Conservation (phyloP, 1,140 invertebrate genomes). For the Lethrus apterus region DNA sequence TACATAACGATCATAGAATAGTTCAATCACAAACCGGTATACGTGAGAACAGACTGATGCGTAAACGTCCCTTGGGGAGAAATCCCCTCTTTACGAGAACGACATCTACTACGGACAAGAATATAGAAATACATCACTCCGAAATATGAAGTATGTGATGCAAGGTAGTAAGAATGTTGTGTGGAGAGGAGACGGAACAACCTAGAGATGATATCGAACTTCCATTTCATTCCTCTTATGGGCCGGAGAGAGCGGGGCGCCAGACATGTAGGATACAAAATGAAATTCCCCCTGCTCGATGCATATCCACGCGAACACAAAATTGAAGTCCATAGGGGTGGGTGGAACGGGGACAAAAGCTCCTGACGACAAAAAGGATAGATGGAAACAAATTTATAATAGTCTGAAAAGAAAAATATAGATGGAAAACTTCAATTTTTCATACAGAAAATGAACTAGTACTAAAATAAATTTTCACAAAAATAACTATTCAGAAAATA, state of each 20-base stretch:
- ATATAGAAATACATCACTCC: too few species aligned
- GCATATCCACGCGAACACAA: slow-evolving; percentile 35
- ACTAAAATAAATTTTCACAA: too few species aligned
- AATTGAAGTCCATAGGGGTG: slow-evolving; percentile 37
- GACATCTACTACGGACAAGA: too few species aligned
- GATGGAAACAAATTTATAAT: slow-evolving; percentile 38
- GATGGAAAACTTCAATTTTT: slow-evolving; percentile 22
- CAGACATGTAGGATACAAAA: slow-evolving; percentile 37
- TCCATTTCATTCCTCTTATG: slow-evolving; percentile 36
- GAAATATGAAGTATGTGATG: too few species aligned
- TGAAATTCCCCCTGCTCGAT: slow-evolving; percentile 36
- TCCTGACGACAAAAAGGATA: slow-evolving; percentile 32
- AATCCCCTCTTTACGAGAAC: too few species aligned
- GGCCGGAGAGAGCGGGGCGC: slow-evolving; percentile 22
- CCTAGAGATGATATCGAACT: slow-evolving; percentile 37
- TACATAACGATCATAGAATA: not conserved
- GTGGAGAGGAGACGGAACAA: too few species aligned
- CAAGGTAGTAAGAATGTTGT: too few species aligned
- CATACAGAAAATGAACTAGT: too few species aligned
- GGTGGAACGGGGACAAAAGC: slow-evolving; percentile 22
- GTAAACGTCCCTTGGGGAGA: not conserved
- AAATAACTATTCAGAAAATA: too few species aligned
- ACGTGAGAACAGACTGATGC: not conserved
- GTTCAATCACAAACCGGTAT: not conserved
- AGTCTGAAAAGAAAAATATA: slow-evolving; percentile 26